phyloP scores from a whole-genome alignment of 2,888 invertebrate species.

The Phragmatobia fuliginosa region DNA sequence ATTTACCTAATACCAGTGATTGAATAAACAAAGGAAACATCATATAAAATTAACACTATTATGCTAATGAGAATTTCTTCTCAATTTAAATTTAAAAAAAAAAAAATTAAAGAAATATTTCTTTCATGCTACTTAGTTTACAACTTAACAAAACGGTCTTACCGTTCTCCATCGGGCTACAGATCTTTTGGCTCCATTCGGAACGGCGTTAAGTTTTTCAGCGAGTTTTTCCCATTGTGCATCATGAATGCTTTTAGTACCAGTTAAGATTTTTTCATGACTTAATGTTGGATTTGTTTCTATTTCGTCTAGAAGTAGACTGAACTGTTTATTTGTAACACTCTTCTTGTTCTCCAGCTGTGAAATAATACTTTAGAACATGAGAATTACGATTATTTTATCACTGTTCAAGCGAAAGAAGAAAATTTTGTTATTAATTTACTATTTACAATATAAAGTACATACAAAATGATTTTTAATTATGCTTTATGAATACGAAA shows the following conservation, averaged over 20 bases:
- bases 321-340: constrained; percentile 15
- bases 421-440: neutral
- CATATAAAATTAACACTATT: too few species aligned
- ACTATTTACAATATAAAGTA: neutral
- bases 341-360: constrained; percentile 14
- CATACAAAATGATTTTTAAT: neutral
- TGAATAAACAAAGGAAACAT: too few species aligned
- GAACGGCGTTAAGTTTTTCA: constrained; percentile 17
- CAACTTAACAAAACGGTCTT: too few species aligned
- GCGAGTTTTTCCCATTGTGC: constrained; percentile 18
- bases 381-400: neutral
- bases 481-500: neutral
- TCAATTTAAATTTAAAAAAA: too few species aligned
- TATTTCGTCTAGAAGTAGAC: constrained; percentile 13
- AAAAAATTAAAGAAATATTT: too few species aligned
- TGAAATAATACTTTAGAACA: neutral
- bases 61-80: too few species aligned
- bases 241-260: neutral
- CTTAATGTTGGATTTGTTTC: constrained; percentile 15
- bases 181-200: constrained; percentile 18
- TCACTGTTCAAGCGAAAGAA: too few species aligned
- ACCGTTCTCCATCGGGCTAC: constrained; percentile 17
- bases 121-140: too few species aligned
- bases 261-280: constrained; percentile 7
- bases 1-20: too few species aligned